phyloP scores from a whole-genome alignment of 2,113 vertebrate genomes.

The Protomyctophum bolini region DNA sequence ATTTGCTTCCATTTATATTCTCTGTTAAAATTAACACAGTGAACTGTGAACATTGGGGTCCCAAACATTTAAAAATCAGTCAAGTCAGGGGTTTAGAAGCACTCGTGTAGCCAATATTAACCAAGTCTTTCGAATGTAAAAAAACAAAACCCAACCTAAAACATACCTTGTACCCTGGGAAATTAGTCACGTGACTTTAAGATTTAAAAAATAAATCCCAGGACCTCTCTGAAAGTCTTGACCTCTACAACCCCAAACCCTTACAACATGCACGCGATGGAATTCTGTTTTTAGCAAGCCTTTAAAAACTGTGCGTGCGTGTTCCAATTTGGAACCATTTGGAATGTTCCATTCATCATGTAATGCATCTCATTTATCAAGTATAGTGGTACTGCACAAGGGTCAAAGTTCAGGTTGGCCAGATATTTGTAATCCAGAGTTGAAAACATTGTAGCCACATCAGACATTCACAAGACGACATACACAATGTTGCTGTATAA shows the following conservation, averaged over 20 bases:
- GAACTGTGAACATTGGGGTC: too few relatives aligned
- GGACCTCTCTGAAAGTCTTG: slow-evolving; percentile 36
- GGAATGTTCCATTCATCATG: slow-evolving; percentile 19
- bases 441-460: not conserved
- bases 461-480: not conserved
- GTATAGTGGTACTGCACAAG: not conserved
- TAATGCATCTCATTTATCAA: not conserved
- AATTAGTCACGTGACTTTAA: slow-evolving; percentile 39
- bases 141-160: not conserved
- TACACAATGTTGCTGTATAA: slow-evolving; percentile 56
- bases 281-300: slow-evolving; percentile 26
- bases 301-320: slow-evolving; percentile 4
- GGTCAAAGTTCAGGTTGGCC: slow-evolving; percentile 11
- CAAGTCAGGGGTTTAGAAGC: too few relatives aligned
- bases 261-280: not conserved
- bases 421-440: slow-evolving; percentile 3
- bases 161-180: slow-evolving; percentile 37
- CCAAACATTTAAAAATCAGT: too few relatives aligned
- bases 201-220: slow-evolving; percentile 48
- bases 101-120: too few relatives aligned
- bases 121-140: slow-evolving; percentile 8
- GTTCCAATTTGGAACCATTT: not conserved
- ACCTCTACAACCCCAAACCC: slow-evolving; percentile 15
- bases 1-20: too few relatives aligned
- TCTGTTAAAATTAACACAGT: too few relatives aligned